These are phyloP conservation scores for Tor tambroides DNA, from an alignment of 2,113 vertebrate species.

Conservation along the genomic window DNA sequence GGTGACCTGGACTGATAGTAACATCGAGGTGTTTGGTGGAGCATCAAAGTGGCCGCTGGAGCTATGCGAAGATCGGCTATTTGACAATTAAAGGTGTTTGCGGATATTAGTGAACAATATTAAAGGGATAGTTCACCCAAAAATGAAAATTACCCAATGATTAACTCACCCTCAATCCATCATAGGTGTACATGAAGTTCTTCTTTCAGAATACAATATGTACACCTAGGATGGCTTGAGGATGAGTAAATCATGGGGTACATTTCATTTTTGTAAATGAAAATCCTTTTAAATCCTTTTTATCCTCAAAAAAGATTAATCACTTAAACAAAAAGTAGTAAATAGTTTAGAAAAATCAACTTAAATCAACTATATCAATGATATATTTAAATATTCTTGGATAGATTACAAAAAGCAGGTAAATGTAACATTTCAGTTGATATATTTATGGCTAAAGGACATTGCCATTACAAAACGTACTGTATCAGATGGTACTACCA, in stretches of 20 bases:
- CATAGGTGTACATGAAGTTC: too few species aligned
- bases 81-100: slow-evolving; percentile 79
- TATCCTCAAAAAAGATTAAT: neutral
- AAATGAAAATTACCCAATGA: too few species aligned
- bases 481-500: neutral
- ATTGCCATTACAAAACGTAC: neutral
- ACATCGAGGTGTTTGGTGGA: slow-evolving; percentile 92
- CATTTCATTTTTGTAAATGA: neutral
- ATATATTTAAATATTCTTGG: neutral
- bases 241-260: too few species aligned
- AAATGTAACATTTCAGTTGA: neutral
- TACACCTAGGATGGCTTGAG: too few species aligned
- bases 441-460: neutral
- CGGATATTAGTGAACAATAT: neutral
- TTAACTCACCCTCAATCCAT: too few species aligned
- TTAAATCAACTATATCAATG: neutral
- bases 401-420: neutral
- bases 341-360: neutral
- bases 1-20: slow-evolving; percentile 91
- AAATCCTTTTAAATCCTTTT: neutral
- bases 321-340: neutral
- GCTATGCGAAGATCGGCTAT: slow-evolving; percentile 88
- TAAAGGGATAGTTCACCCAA: too few species aligned
- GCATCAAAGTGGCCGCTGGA: slow-evolving; percentile 90
- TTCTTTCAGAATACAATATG: too few species aligned